Evolutionary conservation across 1,140 invertebrate genomes (phyloP).

Genomic region (Cephus cinctus): DNA sequence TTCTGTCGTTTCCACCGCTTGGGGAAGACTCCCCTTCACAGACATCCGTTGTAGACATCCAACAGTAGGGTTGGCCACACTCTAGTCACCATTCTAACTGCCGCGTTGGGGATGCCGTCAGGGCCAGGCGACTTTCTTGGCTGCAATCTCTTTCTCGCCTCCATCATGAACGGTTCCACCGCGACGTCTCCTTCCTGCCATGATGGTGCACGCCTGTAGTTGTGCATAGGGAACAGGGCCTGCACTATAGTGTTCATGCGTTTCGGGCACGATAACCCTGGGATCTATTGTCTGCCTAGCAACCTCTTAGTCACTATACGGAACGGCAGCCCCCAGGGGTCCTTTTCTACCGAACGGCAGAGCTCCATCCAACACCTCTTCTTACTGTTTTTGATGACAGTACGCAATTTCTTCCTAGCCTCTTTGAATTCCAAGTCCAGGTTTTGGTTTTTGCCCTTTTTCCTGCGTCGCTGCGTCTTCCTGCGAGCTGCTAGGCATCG

Average conservation of each 20-base stretch:
- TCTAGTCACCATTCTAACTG: conserved; percentile 6
- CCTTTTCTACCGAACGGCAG: conserved; percentile 18
- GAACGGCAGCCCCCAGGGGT: conserved; percentile 25
- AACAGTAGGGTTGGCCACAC: conserved; percentile 7
- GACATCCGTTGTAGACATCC: conserved; percentile 15
- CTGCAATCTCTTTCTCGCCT: conserved; percentile 8
- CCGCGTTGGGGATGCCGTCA: conserved; percentile 15
- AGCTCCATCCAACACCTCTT: conserved; percentile 21
- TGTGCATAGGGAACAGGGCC: conserved; percentile 4
- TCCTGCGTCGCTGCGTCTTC: background rate
- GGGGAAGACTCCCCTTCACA: conserved; percentile 11
- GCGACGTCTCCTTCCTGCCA: background rate
- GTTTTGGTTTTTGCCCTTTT: background rate
- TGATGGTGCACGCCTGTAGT: background rate
- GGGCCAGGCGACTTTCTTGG: conserved; percentile 23
- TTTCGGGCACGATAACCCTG: conserved; percentile 2
- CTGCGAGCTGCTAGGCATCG: conserved; percentile 19
- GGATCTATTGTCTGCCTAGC: conserved; percentile 3
- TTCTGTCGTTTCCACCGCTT: conserved; percentile 19
- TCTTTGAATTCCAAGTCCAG: background rate
- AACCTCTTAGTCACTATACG: conserved; percentile 22
- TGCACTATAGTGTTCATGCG: background rate
- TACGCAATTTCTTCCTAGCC: conserved; percentile 15
- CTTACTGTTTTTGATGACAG: conserved; percentile 14
- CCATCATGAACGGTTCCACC: background rate